Conservation (phyloP, 2,797 vertebrate species). For the Acipenser oxyrinchus region DNA sequence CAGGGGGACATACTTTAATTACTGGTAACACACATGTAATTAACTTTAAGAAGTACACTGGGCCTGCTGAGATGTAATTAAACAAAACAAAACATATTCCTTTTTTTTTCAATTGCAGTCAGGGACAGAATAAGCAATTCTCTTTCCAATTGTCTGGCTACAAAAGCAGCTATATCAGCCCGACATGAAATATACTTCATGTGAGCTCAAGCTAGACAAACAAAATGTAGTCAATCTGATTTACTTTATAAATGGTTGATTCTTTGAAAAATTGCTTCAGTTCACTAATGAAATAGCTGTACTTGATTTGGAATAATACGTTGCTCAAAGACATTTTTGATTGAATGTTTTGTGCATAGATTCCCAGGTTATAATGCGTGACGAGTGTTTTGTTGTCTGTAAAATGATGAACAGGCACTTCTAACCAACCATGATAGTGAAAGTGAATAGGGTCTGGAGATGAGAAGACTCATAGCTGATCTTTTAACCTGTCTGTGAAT, state of each 20-base stretch:
- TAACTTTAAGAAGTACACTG: slow-evolving; percentile 29
- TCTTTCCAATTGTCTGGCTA: background rate
- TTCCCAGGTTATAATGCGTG: background rate
- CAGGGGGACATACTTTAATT: slow-evolving; percentile 28
- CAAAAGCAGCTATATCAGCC: background rate
- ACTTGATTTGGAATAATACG: no score
- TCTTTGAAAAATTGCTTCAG: no score
- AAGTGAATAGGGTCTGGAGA: background rate
- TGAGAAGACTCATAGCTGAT: no score
- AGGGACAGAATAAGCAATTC: slow-evolving; percentile 13
- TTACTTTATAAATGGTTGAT: no score
- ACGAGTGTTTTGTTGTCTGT: background rate
- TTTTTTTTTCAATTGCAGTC: slow-evolving; percentile 22
- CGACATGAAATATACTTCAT: no score
- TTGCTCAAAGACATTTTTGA: background rate
- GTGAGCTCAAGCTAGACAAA: no score
- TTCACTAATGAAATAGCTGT: no score
- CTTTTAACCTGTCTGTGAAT: no score
- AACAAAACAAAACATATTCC: slow-evolving; percentile 28
- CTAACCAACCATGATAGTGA: background rate
- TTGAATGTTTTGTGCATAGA: background rate
- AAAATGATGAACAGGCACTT: background rate
- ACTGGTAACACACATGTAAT: slow-evolving; percentile 40
- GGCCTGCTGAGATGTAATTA: slow-evolving; percentile 24
- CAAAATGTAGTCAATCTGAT: no score